phyloP scores from a whole-genome alignment of 2,888 invertebrate species.

The Alviniconcha strummeri region DNA sequence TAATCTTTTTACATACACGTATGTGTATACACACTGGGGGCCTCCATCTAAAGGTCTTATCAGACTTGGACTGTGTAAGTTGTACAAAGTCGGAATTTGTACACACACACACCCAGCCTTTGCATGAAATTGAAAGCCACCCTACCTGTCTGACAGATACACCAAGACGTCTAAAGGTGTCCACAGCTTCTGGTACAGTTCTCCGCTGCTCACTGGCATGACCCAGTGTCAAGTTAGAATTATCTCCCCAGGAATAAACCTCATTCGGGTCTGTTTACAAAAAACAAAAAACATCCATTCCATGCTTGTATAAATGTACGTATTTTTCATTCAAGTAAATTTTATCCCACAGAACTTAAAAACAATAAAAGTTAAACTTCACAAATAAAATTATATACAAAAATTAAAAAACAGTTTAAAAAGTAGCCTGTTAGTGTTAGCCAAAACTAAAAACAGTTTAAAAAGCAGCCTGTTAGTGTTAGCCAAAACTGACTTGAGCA shows the following conservation, averaged over 20 bases:
- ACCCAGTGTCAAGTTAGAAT: slow-evolving; percentile 89
- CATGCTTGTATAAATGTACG: too few species aligned
- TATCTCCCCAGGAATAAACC: slow-evolving; percentile 89
- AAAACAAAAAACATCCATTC: not conserved
- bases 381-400: not conserved
- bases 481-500: too few species aligned
- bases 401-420: not conserved
- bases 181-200: slow-evolving; percentile 74
- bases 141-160: slow-evolving; percentile 79
- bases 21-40: too few species aligned
- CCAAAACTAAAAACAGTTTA: too few species aligned
- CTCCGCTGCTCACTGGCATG: slow-evolving; percentile 73
- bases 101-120: not conserved
- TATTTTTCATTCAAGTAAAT: too few species aligned
- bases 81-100: not conserved
- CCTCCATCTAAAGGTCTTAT: too few species aligned
- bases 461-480: too few species aligned
- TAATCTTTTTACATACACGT: too few species aligned
- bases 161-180: slow-evolving; percentile 77
- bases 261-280: slow-evolving; percentile 76
- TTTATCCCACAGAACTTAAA: too few species aligned
- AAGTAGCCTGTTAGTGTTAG: too few species aligned
- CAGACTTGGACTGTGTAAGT: too few species aligned
- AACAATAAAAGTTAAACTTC: too few species aligned
- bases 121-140: not conserved